Base-by-base conservation (phyloP, 2,888 invertebrate genomes). In the Cantharis flavilabris region DNA sequence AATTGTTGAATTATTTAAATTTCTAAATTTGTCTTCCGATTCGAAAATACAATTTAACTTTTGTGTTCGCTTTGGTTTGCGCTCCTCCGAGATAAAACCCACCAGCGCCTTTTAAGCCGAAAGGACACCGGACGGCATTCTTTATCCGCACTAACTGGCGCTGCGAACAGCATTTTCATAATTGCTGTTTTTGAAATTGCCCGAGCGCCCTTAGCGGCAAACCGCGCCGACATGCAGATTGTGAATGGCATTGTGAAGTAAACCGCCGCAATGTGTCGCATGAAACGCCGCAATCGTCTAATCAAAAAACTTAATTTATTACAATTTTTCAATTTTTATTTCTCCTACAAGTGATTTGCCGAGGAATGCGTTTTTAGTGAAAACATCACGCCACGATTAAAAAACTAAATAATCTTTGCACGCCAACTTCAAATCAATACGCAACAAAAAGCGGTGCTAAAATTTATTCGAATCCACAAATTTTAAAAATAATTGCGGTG, bases 351-450 rank as follows among this genome's bases (percentile, higher is more conserved):
- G 26, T 23, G 65, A 23, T 67, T 67, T 14, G 23, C 65, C 13
- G n/a, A 67, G 65, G 26, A 23, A 67, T n/a, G 23, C 65, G 64
- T 64, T 23, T 67, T 67, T 67, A 7, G 20, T 9, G 23, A 13
- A 62, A 67, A 65, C 20, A 65, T 71, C 71, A 71, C 75, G 71
- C 71, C 49, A 73, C 69, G 11, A 20, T 14, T 26, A 30, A 73
- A 73, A 67, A 30, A 49, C 65, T 62, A 71, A 69, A 62, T 62
- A 69, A 49, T 62, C 62, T 62, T 72, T 63, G 69, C 76, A 72
- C 72, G 76, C 76, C 65, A 76, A 73, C 75, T 69, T 49, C 71
- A 20, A 75, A 75, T 71, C 75, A 75, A 71, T 75, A 71, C 14
- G 16, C 62, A 67, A 67, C 65, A 49, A 49, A 49, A 49, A 49